phyloP scores from a whole-genome alignment of 2,113 vertebrate species.

The Hipposideros armiger region DNA sequence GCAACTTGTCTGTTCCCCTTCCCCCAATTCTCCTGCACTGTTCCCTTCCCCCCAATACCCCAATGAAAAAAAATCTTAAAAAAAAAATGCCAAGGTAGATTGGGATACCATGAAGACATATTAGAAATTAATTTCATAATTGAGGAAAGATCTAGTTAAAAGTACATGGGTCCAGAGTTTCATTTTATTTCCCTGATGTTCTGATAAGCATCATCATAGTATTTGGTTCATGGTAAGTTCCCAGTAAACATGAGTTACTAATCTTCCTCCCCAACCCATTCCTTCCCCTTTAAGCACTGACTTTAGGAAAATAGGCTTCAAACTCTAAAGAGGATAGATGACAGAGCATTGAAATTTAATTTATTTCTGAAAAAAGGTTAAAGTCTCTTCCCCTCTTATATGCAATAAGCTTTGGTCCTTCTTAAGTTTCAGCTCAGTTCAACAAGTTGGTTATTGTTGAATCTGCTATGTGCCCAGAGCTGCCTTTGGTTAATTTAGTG shows the following conservation, averaged over 20 bases:
- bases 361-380: slow-evolving; percentile 2
- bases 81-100: background rate
- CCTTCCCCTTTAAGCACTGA: slow-evolving; percentile 9
- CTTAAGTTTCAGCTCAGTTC: slow-evolving; percentile 26
- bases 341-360: background rate
- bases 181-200: background rate
- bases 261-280: background rate
- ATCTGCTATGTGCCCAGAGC: background rate
- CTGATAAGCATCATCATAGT: background rate
- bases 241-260: background rate
- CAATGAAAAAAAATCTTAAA: too few species aligned
- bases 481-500: background rate
- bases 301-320: slow-evolving; percentile 43
- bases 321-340: background rate
- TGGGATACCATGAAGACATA: slow-evolving; percentile 15
- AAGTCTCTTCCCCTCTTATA: background rate
- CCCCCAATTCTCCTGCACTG: too few species aligned
- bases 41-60: too few species aligned
- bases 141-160: slow-evolving; percentile 40
- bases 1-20: too few species aligned
- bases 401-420: background rate
- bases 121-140: slow-evolving; percentile 70
- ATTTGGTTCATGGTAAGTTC: background rate
- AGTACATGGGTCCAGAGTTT: background rate
- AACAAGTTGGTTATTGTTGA: background rate